Percentiles rank a stretch among this genome's conserved stretches.
phyloP scores from a whole-genome alignment of 2,888 invertebrate species.

The Rhimphoctona megacephalus region DNA sequence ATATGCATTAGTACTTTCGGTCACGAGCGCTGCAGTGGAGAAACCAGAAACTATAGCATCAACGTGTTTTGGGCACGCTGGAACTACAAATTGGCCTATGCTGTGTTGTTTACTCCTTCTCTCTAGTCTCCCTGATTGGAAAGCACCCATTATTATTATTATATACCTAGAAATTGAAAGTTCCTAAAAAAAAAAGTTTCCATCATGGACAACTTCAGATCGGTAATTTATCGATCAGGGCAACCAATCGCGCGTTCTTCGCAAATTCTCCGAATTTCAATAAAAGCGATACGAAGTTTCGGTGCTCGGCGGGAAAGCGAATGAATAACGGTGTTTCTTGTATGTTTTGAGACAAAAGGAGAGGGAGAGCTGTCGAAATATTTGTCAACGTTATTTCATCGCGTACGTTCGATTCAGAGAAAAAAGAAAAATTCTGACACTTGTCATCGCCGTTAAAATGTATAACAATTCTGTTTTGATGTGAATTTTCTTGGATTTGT shows the following conservation, averaged over 20 bases:
- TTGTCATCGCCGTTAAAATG: neutral
- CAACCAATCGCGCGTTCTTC: neutral
- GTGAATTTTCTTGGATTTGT: neutral
- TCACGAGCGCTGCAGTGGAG: too few species aligned
- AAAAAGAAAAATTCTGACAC: neutral
- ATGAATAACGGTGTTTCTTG: conserved; percentile 22
- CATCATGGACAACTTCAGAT: neutral
- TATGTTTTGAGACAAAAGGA: conserved; percentile 16
- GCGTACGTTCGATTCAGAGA: neutral
- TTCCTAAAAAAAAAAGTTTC: neutral
- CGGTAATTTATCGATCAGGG: neutral
- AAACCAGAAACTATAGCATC: too few species aligned
- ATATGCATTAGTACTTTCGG: too few species aligned
- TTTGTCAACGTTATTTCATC: neutral
- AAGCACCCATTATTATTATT: too few species aligned
- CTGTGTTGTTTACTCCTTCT: too few species aligned
- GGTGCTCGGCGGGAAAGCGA: conserved; percentile 22
- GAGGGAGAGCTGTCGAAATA: neutral
- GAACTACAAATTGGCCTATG: too few species aligned
- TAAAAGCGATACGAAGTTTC: conserved; percentile 14
- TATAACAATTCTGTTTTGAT: neutral
- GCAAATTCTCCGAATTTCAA: neutral
- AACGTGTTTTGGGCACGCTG: too few species aligned
- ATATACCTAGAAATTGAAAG: too few species aligned
- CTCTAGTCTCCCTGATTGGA: too few species aligned